Evolutionary conservation across 92 coral and sea anemone species (phyloP), one percentile per base, ranked within the genome.

Genomic region (Phenganax subtilis): DNA sequence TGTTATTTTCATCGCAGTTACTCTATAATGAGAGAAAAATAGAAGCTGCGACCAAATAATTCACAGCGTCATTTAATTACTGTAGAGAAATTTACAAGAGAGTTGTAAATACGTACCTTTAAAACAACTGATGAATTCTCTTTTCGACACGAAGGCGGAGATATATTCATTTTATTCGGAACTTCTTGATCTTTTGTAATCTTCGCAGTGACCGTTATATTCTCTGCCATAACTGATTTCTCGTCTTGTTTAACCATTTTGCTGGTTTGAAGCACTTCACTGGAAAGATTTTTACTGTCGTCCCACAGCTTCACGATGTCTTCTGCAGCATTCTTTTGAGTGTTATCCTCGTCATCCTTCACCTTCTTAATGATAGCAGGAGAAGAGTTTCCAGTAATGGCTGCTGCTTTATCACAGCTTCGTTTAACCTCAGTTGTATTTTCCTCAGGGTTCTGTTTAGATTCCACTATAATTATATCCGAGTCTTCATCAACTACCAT

Each of bases 151-250:
- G 37, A n/a, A 20, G 31, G 30, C 20, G 47, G 47, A 64, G 70
- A 10, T 75, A 25, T 44, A 58, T 7, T 51, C 20, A 25, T 28
- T 73, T 51, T 53, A 51, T 73, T 60, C 12, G 80, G 52, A 31
- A 76, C 81, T 59, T 59, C 56, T 64, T 76, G 81, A 54, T 57
- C 81, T 6, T 54, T 30, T 12, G 6, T 58, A 47, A 27, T 47
- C 31, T 76, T 67, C 1, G 29, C 44, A 56, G 25, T 8, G 31
- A 66, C 72, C 20, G 44, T 55, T 51, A 53, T 54, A 52, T 54
- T 9, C 10, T 15, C 9, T 66, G 10, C 51, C 67, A 5, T 20
- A 1, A 20, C 70, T n/a, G 30, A 9, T 17, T 44, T 17, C 37
- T 28, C 37, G 17, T 44, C 10, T 30, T 30, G 17, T 37, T 37